These are phyloP conservation scores for Drosophila peninsularis DNA, from an alignment of 2,888 invertebrate genomes.

Conservation along the genomic window DNA sequence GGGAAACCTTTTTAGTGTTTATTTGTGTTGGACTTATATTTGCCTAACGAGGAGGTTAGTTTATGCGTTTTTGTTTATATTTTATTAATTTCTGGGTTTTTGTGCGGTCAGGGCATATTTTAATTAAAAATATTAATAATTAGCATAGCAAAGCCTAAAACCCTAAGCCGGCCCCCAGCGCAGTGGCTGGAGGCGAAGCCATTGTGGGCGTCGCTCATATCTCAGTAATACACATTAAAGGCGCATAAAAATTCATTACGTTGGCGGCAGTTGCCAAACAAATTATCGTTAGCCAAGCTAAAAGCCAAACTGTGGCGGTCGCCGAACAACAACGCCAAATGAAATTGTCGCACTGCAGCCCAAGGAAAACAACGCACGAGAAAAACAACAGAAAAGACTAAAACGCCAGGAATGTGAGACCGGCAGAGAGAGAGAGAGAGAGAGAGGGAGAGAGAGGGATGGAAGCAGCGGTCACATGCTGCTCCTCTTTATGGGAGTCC, in stretches of 20 bases:
- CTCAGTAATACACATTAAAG: conserved; percentile 72
- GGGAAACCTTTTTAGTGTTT: conserved; percentile 25
- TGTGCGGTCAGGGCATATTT: conserved; percentile 58
- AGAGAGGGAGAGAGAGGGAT: background rate
- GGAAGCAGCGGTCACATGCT: conserved; percentile 30
- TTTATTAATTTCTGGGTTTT: conserved; percentile 15
- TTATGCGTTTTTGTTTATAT: conserved; percentile 18
- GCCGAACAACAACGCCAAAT: conserved; percentile 37
- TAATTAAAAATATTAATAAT: conserved; percentile 77
- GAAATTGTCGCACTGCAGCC: conserved; percentile 62
- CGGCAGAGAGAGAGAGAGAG: background rate
- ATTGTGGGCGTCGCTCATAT: conserved; percentile 55
- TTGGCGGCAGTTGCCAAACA: conserved; percentile 71
- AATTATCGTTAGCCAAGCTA: conserved; percentile 79
- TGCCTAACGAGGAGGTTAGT: conserved; percentile 48
- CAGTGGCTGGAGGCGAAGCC: background rate
- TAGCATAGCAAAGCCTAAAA: conserved; percentile 43
- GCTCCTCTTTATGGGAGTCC: conserved; percentile 21
- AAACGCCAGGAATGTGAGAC: conserved; percentile 26
- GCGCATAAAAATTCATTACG: conserved; percentile 80
- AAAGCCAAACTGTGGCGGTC: conserved; percentile 63
- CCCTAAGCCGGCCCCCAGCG: conserved; percentile 9
- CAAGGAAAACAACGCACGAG: conserved; percentile 21
- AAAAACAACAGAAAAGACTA: conserved; percentile 29
- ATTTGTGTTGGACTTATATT: conserved; percentile 41